Evolutionary conservation across 2,888 invertebrate genomes (phyloP).

Genomic region (Mesorhabditis belari): DNA sequence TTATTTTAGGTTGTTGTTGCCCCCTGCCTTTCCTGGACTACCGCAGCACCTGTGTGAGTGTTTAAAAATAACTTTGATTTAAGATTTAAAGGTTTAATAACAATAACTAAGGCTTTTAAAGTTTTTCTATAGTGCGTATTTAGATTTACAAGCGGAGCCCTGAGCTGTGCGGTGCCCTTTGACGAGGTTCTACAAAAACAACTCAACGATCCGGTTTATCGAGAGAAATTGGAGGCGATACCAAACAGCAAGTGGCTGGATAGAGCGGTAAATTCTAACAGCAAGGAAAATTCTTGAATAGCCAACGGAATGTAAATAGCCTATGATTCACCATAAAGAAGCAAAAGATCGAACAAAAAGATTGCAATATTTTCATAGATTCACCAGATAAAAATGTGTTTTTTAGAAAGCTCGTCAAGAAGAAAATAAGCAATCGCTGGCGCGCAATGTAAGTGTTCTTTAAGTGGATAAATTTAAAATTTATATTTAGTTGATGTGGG

Average conservation of each 20-base stretch:
- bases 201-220: conserved; percentile 18
- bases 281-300: neutral
- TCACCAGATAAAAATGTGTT: no score
- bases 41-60: conserved; percentile 89
- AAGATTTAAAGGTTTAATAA: no score
- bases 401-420: neutral
- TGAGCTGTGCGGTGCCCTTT: conserved; percentile 5
- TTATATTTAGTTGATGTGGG: conserved; percentile 69
- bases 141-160: neutral
- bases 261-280: conserved; percentile 11
- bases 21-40: conserved; percentile 94
- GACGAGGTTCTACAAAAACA: conserved; percentile 13
- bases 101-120: no score
- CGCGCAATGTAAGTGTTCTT: no score
- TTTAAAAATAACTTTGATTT: no score
- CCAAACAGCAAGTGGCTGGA: conserved; percentile 26
- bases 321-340: no score
- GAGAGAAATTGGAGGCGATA: conserved; percentile 18
- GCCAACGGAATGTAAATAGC: neutral
- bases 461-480: no score
- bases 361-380: no score
- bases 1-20: no score
- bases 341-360: no score
- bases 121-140: no score
- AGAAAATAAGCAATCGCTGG: neutral